Percentiles rank a stretch among this genome's conserved stretches.
Evolutionary conservation across 1,140 invertebrate species (phyloP).

Genomic region (Halesus radiatus): DNA sequence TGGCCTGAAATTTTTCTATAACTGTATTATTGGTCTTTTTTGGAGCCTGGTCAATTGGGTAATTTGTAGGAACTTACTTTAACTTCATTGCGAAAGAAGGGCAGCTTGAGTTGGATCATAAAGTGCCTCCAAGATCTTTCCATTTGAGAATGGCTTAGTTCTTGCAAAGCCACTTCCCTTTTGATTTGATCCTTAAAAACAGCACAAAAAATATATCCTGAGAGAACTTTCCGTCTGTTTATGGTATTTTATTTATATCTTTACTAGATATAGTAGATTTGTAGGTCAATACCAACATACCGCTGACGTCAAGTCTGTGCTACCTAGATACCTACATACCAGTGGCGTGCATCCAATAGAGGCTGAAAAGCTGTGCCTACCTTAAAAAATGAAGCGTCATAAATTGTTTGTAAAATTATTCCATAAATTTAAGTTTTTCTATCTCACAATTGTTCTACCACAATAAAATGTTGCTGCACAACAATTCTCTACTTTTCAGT

Average conservation of each 20-base stretch:
- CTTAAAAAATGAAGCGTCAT: too few species aligned
- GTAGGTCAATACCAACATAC: not conserved
- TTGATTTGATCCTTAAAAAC: slow-evolving; percentile 10
- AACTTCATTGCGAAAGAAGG: slow-evolving; percentile 24
- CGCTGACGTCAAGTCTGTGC: too few species aligned
- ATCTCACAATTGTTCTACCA: too few species aligned
- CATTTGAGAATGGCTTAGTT: slow-evolving; percentile 14
- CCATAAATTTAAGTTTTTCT: too few species aligned
- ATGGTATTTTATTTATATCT: not conserved
- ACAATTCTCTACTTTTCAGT: too few species aligned
- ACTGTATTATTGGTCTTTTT: not conserved
- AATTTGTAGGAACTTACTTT: slow-evolving; percentile 9
- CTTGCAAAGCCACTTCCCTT: slow-evolving; percentile 13
- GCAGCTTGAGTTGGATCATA: slow-evolving; percentile 37
- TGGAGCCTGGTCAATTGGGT: not conserved
- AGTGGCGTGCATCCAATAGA: too few species aligned
- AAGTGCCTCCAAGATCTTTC: slow-evolving; percentile 42
- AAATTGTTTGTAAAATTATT: too few species aligned
- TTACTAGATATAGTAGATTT: not conserved
- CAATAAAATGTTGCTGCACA: too few species aligned
- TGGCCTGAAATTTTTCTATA: not conserved
- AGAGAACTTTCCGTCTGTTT: not conserved
- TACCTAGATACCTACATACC: too few species aligned
- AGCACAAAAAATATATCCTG: not conserved
- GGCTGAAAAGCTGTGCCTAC: too few species aligned